phyloP scores from a whole-genome alignment of 2,888 invertebrate species.

The Acrobasis consociella region DNA sequence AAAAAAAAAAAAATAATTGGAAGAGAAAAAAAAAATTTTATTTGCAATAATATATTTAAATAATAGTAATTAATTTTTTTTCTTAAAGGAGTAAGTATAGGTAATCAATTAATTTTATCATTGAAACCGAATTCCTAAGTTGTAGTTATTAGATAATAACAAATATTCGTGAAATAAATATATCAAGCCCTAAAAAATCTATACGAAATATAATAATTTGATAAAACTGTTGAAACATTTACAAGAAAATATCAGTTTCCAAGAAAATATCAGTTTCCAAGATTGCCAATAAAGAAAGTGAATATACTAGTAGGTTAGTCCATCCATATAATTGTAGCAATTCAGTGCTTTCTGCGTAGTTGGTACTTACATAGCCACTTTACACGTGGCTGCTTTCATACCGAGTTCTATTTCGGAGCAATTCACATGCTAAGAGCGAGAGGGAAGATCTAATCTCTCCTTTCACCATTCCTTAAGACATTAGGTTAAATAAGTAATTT shows the following conservation, averaged over 20 bases:
- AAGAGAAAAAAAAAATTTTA: too few relatives aligned
- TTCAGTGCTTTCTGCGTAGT: conserved; percentile 35
- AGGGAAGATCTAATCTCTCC: conserved; percentile 13
- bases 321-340: conserved; percentile 35
- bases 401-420: conserved; percentile 46
- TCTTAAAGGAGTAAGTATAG: too few relatives aligned
- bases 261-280: conserved; percentile 8
- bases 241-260: conserved; percentile 7
- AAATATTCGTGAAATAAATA: too few relatives aligned
- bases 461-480: conserved; percentile 16
- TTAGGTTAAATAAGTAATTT: conserved; percentile 15
- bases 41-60: too few relatives aligned
- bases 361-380: conserved; percentile 15
- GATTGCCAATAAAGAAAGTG: conserved; percentile 13
- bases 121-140: too few relatives aligned
- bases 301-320: background rate
- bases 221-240: background rate
- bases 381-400: conserved; percentile 48
- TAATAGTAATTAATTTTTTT: too few relatives aligned
- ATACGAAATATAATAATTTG: too few relatives aligned
- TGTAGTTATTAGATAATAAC: too few relatives aligned
- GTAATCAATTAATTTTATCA: too few relatives aligned
- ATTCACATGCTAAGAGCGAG: conserved; percentile 27
- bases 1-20: too few relatives aligned
- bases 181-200: too few relatives aligned